Percentiles rank a stretch among this genome's conserved stretches.
phyloP scores from a whole-genome alignment of 2,113 vertebrate species.

The Taxidea taxus region DNA sequence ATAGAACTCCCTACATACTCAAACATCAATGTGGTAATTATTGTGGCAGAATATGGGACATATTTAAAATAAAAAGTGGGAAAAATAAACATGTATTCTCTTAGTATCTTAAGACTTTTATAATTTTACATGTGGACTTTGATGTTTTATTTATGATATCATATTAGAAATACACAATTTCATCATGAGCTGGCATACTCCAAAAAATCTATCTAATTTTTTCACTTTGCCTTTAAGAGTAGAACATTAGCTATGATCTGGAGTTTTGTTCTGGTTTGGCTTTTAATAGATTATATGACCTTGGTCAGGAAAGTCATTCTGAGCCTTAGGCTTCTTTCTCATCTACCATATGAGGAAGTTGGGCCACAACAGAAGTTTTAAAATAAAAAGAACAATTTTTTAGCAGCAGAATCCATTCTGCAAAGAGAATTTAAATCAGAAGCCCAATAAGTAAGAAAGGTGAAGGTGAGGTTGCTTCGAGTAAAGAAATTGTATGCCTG shows the following conservation, averaged over 20 bases:
- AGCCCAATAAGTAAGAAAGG: background rate
- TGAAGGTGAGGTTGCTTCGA: background rate
- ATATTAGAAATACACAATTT: background rate
- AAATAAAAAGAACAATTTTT: background rate
- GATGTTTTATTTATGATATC: background rate
- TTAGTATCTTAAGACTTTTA: background rate
- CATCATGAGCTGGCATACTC: background rate
- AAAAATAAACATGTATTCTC: background rate
- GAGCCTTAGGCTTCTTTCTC: background rate
- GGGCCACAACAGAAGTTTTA: background rate
- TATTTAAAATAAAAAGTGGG: background rate
- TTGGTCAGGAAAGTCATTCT: background rate
- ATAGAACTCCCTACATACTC: background rate
- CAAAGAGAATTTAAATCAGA: constrained; percentile 11
- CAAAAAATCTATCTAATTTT: background rate
- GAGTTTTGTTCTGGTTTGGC: background rate
- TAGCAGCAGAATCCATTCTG: background rate
- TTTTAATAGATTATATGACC: background rate
- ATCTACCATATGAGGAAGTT: background rate
- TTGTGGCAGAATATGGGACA: background rate
- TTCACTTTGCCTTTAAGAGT: background rate
- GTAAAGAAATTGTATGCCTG: background rate
- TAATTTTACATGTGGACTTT: background rate
- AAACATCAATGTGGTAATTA: background rate
- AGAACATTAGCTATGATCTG: background rate